These are phyloP conservation scores for Macrocentrus cingulum DNA, from an alignment of 1,140 invertebrate species.

Conservation along the genomic window DNA sequence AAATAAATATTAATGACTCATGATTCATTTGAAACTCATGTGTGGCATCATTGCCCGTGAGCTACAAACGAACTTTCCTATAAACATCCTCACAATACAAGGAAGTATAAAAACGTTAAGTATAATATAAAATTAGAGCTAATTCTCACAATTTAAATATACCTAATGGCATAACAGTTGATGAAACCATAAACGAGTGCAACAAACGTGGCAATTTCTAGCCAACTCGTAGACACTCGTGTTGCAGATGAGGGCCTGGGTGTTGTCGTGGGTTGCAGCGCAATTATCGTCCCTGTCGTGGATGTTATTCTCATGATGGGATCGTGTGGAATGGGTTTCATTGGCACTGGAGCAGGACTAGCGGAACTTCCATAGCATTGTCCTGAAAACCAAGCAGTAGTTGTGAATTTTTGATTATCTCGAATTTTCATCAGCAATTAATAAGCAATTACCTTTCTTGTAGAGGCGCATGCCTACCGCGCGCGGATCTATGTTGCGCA, in stretches of 20 bases:
- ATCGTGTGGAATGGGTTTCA: conserved; percentile 43
- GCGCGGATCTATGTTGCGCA: conserved; percentile 65
- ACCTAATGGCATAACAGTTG: too few relatives aligned
- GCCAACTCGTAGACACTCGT: conserved; percentile 20
- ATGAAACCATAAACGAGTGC: too few relatives aligned
- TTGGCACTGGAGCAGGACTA: conserved; percentile 52
- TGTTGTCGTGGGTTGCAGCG: conserved; percentile 27
- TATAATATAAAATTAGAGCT: too few relatives aligned
- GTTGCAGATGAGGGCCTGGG: conserved; percentile 34
- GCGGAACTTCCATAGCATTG: conserved; percentile 56
- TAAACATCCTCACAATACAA: neutral
- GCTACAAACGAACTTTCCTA: neutral
- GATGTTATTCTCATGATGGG: conserved; percentile 46
- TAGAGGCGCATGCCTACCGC: conserved; percentile 68
- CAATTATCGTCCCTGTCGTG: conserved; percentile 32
- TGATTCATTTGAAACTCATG: conserved; percentile 10
- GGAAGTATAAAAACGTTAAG: too few relatives aligned
- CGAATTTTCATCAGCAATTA: conserved; percentile 18
- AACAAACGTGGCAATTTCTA: neutral
- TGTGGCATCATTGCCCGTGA: neutral
- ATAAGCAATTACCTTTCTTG: conserved; percentile 55
- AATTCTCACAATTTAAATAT: too few relatives aligned
- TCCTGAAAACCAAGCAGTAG: conserved; percentile 39
- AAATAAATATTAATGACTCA: conserved; percentile 30
- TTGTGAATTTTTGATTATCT: conserved; percentile 16